phyloP scores from a whole-genome alignment of 2,113 vertebrate species.

The Xiphophorus maculatus region DNA sequence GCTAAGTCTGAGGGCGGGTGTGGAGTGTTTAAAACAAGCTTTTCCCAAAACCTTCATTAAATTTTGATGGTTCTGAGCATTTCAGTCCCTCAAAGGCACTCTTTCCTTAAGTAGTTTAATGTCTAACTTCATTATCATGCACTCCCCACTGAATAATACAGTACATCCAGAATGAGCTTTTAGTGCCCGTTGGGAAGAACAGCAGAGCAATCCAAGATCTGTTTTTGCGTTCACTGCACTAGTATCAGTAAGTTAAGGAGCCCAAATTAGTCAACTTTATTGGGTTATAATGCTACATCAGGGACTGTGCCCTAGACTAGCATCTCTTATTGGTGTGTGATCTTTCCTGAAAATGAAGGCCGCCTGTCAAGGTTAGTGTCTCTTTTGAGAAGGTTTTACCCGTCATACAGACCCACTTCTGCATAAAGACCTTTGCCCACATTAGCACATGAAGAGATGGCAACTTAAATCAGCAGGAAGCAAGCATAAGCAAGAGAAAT shows the following conservation, averaged over 20 bases:
- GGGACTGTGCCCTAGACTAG: not conserved
- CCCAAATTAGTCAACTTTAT: not conserved
- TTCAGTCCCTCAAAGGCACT: slow-evolving; percentile 35
- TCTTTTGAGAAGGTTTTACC: not conserved
- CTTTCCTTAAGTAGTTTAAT: slow-evolving; percentile 25
- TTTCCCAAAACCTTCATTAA: slow-evolving; percentile 43
- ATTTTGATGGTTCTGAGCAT: slow-evolving; percentile 46
- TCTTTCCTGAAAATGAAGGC: no score
- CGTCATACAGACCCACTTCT: not conserved
- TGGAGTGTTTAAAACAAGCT: slow-evolving; percentile 26
- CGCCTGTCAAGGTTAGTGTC: not conserved
- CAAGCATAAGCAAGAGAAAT: not conserved
- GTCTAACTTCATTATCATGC: slow-evolving; percentile 45
- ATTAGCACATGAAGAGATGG: not conserved
- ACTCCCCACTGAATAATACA: slow-evolving; percentile 36
- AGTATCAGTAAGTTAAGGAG: slow-evolving; percentile 2
- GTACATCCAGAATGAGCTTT: slow-evolving; percentile 19
- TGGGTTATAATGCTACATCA: not conserved
- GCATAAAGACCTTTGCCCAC: not conserved
- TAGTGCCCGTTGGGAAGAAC: slow-evolving; percentile 5
- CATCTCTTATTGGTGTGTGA: not conserved
- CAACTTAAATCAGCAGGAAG: no score
- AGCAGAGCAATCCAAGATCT: slow-evolving; percentile 1
- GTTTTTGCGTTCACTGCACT: not conserved
- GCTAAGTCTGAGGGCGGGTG: not conserved